Conservation (phyloP, 2,797 vertebrate species). For the Argya squamiceps region DNA sequence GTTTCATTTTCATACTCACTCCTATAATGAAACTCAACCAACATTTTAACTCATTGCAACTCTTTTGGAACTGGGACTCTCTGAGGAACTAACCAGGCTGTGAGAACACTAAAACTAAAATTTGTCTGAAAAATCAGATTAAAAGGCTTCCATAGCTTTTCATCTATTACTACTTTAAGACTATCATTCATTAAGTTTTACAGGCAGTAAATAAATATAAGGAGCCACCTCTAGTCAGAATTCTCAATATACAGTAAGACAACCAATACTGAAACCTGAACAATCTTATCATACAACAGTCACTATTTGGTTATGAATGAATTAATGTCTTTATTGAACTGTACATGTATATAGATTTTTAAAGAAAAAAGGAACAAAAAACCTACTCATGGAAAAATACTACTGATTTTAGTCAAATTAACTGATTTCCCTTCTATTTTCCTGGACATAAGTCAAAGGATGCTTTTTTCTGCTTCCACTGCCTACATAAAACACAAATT, state of each 20-base stretch:
- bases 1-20: background rate
- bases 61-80: background rate
- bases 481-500: background rate
- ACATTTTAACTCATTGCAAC: background rate
- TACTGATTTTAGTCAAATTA: background rate
- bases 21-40: background rate
- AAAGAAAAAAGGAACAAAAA: background rate
- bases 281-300: background rate
- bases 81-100: background rate
- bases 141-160: background rate
- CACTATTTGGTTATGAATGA: background rate
- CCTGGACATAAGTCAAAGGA: background rate
- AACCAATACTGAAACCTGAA: background rate
- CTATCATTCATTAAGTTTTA: background rate
- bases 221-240: background rate
- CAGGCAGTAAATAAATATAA: background rate
- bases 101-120: background rate
- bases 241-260: background rate
- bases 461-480: background rate
- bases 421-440: background rate
- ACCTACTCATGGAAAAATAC: accelerated
- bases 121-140: background rate
- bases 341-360: background rate
- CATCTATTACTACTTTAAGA: background rate
- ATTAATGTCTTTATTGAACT: background rate